Conservation (phyloP, 2,888 invertebrate genomes). For the Aspidiotus rigidus region DNA sequence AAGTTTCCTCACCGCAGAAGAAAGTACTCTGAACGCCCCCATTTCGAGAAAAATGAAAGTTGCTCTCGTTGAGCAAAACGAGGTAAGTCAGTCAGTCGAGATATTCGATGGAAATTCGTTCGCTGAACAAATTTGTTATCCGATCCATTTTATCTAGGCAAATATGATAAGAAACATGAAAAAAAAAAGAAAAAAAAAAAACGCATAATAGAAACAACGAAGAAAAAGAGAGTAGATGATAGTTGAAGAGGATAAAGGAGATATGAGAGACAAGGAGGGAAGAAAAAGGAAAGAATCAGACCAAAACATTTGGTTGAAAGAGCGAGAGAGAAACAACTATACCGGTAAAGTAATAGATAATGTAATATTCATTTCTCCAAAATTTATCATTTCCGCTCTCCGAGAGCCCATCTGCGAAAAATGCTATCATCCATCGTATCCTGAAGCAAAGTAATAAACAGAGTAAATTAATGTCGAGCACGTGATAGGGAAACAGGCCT, state of each 20-base stretch:
- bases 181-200: not conserved
- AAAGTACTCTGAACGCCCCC: too few relatives aligned
- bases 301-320: slow-evolving; percentile 9
- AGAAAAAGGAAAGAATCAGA: slow-evolving; percentile 15
- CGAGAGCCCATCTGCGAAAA: slow-evolving; percentile 22
- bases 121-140: too few relatives aligned
- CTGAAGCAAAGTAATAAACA: too few relatives aligned
- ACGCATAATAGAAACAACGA: not conserved
- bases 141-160: not conserved
- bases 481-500: slow-evolving; percentile 3
- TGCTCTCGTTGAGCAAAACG: too few relatives aligned
- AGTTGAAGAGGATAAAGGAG: not conserved
- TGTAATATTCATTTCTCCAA: slow-evolving; percentile 15
- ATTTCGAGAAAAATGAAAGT: too few relatives aligned
- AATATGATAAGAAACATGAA: not conserved
- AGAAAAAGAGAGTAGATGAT: not conserved
- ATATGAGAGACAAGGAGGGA: not conserved
- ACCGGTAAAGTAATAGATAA: slow-evolving; percentile 21
- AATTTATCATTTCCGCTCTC: slow-evolving; percentile 26
- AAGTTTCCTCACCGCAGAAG: too few relatives aligned
- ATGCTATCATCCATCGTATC: slow-evolving; percentile 9
- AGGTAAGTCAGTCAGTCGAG: too few relatives aligned
- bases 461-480: slow-evolving; percentile 12
- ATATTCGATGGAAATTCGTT: too few relatives aligned
- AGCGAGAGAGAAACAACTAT: slow-evolving; percentile 3